Evolutionary conservation across 2,113 vertebrate species (phyloP), one percentile per base, ranked within the genome.

Genomic region (Lynx canadensis): DNA sequence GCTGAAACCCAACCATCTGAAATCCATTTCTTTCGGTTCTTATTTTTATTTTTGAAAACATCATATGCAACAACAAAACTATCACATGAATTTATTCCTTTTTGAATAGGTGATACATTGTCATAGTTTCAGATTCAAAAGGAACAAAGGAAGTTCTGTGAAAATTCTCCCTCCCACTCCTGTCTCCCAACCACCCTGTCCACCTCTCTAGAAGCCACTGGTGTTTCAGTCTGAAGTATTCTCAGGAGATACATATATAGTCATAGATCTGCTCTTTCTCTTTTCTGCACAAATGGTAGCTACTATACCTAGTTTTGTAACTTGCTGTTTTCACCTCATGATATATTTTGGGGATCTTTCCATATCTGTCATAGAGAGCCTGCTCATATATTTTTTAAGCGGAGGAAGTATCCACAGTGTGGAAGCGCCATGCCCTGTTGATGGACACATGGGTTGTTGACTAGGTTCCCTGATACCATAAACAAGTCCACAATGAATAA

Each of bases 101-200:
- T 94, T 80, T 38, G 31, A 92, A 80, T 76, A 95, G 76, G 66
- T 80, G 52, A 91, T 66, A 25, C 4, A 88, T 90, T 60, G 81
- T 97, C 50, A 48, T 71, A n/a, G 41, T 78, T 89, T 38, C 63
- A 2, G 60, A 86, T 89, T 96, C 81, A 19, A 91, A 93, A 82
- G 78, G 52, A 95, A 93, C 57, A 78, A 96, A 88, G 48, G 82
- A 60, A 71, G 36, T 41, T 89, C 83, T 89, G 36, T 95, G 71
- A 92, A 65, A 69, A 88, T 60, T 52, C 73, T 76, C 57, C 89
- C 71, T 95, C 82, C 88, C 19, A 55, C 29, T 29, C 15, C 68
- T 3, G 4, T 69, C 63, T 95, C 65, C 80, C 91, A 76, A 13
- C 31, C 71, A 66, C 69, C 88, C n/a, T 27, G 38, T 74, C 68